Conservation (phyloP, 64 coral and sea anemone species). For the Pocillopora verrucosa region DNA sequence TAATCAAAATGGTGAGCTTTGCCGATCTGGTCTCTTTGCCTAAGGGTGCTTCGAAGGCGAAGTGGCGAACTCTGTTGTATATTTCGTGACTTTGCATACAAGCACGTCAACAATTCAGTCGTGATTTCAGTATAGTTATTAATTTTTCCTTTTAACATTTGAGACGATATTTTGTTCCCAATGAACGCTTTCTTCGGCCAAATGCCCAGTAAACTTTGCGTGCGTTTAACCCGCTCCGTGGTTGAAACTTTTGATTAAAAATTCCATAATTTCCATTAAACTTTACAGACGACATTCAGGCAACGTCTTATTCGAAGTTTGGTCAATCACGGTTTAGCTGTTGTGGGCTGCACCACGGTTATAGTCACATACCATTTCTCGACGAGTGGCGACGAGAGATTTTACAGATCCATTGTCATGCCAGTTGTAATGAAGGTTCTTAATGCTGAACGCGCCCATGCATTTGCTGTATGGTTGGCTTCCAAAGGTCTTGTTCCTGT, state of each 20-base stretch:
- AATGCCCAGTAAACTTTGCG: no score
- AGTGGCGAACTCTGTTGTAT: no score
- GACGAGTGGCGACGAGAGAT: conserved; percentile 74
- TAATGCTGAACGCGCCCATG: conserved; percentile 81
- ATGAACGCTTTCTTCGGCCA: no score
- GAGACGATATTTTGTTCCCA: no score
- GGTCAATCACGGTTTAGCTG: conserved; percentile 56
- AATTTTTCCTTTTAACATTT: no score
- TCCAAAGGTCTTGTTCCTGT: conserved; percentile 70
- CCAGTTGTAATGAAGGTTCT: conserved; percentile 62
- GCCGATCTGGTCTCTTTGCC: neutral
- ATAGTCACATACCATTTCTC: conserved; percentile 62
- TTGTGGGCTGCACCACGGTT: conserved; percentile 62
- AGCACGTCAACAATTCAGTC: no score
- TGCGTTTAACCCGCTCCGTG: no score
- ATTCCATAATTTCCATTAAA: neutral
- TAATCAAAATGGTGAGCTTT: conserved; percentile 1
- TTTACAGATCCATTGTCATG: conserved; percentile 82
- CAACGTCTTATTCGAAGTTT: conserved; percentile 44
- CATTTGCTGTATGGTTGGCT: conserved; percentile 79
- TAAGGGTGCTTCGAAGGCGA: neutral
- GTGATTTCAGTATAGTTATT: no score
- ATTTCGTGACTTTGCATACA: no score
- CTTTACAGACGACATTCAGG: neutral
- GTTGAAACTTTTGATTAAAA: neutral